Conservation (phyloP, 1,140 invertebrate genomes). For the Caenorhabditis inopinata region DNA sequence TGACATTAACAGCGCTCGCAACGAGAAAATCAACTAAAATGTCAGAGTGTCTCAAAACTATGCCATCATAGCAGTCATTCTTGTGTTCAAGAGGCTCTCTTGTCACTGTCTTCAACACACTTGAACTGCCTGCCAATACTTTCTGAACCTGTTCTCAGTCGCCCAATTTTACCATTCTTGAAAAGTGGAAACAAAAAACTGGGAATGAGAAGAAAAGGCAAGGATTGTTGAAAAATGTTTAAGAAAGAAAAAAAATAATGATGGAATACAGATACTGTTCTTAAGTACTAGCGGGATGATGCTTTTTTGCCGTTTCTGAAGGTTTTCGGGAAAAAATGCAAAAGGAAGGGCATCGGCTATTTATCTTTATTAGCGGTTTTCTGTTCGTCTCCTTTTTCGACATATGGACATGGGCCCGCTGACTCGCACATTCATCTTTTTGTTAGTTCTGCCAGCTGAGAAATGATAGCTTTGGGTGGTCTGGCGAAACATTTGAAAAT, state of each 20-base stretch:
- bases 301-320: not conserved
- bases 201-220: not conserved
- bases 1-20: not conserved
- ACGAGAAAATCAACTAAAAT: not conserved
- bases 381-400: not conserved
- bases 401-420: not conserved
- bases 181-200: not conserved
- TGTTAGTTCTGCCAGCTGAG: slow-evolving; percentile 28
- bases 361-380: slow-evolving; percentile 21
- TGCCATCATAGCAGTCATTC: slow-evolving; percentile 25
- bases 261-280: not conserved
- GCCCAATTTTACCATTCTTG: not conserved
- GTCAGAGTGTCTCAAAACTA: not conserved
- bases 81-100: slow-evolving; percentile 25
- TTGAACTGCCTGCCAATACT: slow-evolving; percentile 32
- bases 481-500: not conserved
- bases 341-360: not conserved
- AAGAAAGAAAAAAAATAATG: not conserved
- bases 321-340: not conserved
- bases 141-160: slow-evolving; percentile 27
- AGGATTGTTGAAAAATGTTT: not conserved
- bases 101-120: slow-evolving; percentile 26
- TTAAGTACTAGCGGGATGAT: not conserved
- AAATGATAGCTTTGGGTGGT: not conserved
- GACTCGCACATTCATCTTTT: slow-evolving; percentile 8